A percentile compares a stretch with the other conserved stretches of the same genome.
These are phyloP conservation scores for Scaptomyza reducta DNA, from an alignment of 2,888 invertebrate species.

Conservation along the genomic window DNA sequence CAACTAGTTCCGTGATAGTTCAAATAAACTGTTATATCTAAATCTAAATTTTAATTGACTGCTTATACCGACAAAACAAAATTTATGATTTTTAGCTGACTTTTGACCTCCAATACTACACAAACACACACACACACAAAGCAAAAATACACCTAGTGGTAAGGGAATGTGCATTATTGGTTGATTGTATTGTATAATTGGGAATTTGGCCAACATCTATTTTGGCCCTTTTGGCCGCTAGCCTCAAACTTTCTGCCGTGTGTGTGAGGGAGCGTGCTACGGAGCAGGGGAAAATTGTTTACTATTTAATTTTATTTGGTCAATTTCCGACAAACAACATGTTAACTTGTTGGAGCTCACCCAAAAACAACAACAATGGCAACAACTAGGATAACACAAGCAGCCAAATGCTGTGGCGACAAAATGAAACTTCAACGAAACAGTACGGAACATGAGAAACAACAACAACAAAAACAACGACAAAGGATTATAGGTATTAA, in stretches of 20 bases:
- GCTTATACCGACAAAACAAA: too few relatives aligned
- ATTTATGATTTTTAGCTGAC: too few relatives aligned
- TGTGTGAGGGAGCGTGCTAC: background rate
- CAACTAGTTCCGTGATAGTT: too few relatives aligned
- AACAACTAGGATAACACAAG: slow-evolving; percentile 33
- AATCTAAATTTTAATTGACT: too few relatives aligned
- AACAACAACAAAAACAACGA: slow-evolving; percentile 33
- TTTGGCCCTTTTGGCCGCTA: slow-evolving; percentile 6
- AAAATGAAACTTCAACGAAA: slow-evolving; percentile 45
- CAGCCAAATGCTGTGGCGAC: slow-evolving; percentile 47
- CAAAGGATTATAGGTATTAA: slow-evolving; percentile 74
- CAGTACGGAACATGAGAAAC: slow-evolving; percentile 17
- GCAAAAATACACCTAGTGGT: background rate
- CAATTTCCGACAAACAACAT: slow-evolving; percentile 73
- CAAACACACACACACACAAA: background rate
- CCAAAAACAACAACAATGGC: slow-evolving; percentile 18
- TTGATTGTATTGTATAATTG: slow-evolving; percentile 42
- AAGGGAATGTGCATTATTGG: slow-evolving; percentile 21
- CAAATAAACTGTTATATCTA: too few relatives aligned
- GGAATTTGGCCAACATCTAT: slow-evolving; percentile 29
- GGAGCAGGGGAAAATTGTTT: slow-evolving; percentile 46
- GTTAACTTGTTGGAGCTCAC: slow-evolving; percentile 58
- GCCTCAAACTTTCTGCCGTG: slow-evolving; percentile 21
- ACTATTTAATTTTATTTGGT: slow-evolving; percentile 72
- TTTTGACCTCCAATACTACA: background rate